A percentile compares a stretch with the other conserved stretches of the same genome.
Conservation (phyloP, 2,797 vertebrate species). For the Pseudomugil gertrudae region DNA sequence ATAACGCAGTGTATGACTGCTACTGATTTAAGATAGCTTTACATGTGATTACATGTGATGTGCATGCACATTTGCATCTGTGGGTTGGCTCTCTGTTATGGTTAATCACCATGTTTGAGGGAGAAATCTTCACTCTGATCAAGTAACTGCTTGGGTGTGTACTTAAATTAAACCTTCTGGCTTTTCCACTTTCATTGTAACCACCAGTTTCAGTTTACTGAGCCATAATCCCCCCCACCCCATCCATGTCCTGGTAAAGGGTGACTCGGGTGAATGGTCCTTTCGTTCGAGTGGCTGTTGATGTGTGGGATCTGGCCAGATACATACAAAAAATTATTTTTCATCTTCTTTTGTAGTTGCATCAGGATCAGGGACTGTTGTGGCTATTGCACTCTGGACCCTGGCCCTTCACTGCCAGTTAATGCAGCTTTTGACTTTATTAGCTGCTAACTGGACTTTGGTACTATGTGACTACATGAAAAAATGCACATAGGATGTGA, state of each 20-base stretch:
- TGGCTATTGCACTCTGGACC: too few relatives aligned
- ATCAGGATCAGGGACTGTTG: neutral
- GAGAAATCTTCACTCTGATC: conserved; percentile 35
- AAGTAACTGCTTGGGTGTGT: neutral
- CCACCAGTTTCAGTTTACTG: neutral
- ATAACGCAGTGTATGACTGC: conserved; percentile 33
- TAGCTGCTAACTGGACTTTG: too few relatives aligned
- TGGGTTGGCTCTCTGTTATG: conserved; percentile 11
- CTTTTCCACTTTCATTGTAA: conserved; percentile 1
- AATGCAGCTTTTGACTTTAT: too few relatives aligned
- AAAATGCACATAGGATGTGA: neutral
- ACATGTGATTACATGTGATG: conserved; percentile 3
- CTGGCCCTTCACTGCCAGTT: too few relatives aligned
- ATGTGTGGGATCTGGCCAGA: neutral
- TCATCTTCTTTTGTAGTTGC: neutral
- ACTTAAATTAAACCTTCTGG: conserved; percentile 10
- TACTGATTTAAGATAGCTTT: conserved; percentile 26
- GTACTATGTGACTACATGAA: neutral
- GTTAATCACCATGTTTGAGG: conserved; percentile 40
- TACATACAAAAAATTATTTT: neutral
- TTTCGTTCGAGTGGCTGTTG: neutral
- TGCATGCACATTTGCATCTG: conserved; percentile 16
- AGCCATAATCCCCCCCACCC: neutral
- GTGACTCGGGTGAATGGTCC: too few relatives aligned
- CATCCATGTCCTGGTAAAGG: too few relatives aligned